A percentile compares a stretch with the other conserved stretches of the same genome.
Conservation (phyloP, 2,797 vertebrate species). For the Mareca penelope region DNA sequence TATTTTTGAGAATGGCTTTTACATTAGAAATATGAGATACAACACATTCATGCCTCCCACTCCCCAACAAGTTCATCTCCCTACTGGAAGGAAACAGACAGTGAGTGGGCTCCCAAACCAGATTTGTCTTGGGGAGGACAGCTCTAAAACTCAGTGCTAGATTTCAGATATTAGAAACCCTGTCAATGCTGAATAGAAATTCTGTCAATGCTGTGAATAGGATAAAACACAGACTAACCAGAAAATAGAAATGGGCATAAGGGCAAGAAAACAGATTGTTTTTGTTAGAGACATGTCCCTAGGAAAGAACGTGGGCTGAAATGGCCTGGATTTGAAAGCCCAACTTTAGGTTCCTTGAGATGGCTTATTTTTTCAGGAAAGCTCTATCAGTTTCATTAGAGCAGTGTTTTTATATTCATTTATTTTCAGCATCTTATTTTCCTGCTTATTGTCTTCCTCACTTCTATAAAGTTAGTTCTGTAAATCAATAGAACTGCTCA, state of each 20-base stretch:
- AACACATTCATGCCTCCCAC: not conserved
- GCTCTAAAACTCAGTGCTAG: not conserved
- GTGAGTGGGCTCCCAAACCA: not conserved
- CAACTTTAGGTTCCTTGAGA: not conserved
- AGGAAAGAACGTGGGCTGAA: not conserved
- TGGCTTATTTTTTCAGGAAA: not conserved
- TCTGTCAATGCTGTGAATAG: not conserved
- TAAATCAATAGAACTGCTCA: not conserved
- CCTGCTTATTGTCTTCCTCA: not conserved
- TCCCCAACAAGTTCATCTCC: not conserved
- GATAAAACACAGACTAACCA: not conserved
- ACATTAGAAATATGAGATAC: accelerated
- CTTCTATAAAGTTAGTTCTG: not conserved
- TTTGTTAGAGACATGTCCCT: not conserved
- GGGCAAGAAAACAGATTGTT: not conserved
- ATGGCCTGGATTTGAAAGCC: not conserved
- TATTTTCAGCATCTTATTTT: not conserved
- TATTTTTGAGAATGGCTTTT: not conserved
- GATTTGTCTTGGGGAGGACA: not conserved
- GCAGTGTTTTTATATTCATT: accelerated
- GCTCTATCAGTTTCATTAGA: not conserved
- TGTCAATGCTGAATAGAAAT: not conserved
- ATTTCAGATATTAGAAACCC: not conserved
- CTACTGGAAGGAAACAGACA: accelerated
- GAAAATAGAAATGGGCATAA: not conserved